These are phyloP conservation scores for Uria lomvia DNA, from an alignment of 2,113 vertebrate genomes.

Conservation along the genomic window DNA sequence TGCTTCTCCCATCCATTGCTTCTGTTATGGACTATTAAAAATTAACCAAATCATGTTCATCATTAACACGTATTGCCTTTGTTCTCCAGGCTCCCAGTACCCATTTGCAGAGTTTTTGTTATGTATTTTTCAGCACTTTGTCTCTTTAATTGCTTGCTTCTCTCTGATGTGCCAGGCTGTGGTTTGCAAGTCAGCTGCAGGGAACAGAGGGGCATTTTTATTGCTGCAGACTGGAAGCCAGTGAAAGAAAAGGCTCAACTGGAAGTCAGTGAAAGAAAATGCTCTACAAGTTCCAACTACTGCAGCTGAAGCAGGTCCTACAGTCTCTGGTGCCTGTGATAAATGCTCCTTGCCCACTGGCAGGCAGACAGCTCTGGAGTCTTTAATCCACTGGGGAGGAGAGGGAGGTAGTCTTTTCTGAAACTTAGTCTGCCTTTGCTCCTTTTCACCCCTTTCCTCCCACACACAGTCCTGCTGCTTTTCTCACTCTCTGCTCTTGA, in stretches of 20 bases:
- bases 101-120: conserved; percentile 54
- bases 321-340: background rate
- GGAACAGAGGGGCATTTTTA: conserved; percentile 30
- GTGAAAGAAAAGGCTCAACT: background rate
- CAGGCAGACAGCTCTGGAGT: background rate
- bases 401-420: background rate
- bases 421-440: background rate
- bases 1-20: background rate
- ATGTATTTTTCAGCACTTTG: conserved; percentile 71
- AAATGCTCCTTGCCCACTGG: background rate
- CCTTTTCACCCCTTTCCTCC: background rate
- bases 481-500: background rate
- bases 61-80: conserved; percentile 31
- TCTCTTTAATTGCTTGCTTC: conserved; percentile 64
- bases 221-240: background rate
- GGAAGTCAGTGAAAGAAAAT: background rate
- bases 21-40: conserved; percentile 55
- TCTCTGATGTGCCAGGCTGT: conserved; percentile 22
- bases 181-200: conserved; percentile 33
- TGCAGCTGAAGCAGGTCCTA: background rate
- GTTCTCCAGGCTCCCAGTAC: conserved; percentile 10
- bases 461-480: background rate
- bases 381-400: background rate
- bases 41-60: conserved; percentile 39
- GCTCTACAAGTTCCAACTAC: background rate